Evolutionary conservation across 2,888 invertebrate species (phyloP), one percentile per base, ranked within the genome.

Genomic region (Chrysolina oricalcia): DNA sequence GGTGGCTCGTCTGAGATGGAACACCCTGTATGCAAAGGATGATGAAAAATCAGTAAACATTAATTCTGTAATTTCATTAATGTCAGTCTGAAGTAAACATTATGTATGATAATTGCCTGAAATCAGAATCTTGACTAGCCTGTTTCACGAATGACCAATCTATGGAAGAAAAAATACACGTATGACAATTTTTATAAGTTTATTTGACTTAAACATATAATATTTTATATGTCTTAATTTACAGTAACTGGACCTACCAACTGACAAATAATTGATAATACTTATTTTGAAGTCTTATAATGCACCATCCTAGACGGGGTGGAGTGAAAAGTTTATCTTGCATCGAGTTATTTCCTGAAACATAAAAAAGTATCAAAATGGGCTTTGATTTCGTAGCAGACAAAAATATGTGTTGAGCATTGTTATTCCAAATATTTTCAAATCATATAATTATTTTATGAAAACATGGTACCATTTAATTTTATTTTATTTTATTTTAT

Each of bases 211-310:
- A 27, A 50, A 73, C 62, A 68, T 64, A 72, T 64, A 67, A 64
- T 53, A 68, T 65, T 59, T 56, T 64, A 53, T 43, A 76, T 70
- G 65, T 67, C 70, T 67, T 69, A 70, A 70, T 70, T 74, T 73
- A 77, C 72, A 74, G 48, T 73, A 63, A 72, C 62, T 69, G 69
- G 59, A 73, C 77, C 67, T 77, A 76, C 73, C 59, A 63, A 73
- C 41, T 64, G 70, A 73, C 64, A 72, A 71, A 68, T 70, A 76
- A 43, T 65, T 69, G 64, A 75, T 71, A 75, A 68, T 71, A 74
- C 41, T 70, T 27, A 21, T 59, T 53, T 75, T 73, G 21, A 70
- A 76, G 73, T 71, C 76, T 73, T 76, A 41, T 73, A 35, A 50
- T 23, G 64, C 53, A 68, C 40, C 48, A 48, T 68, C 69, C 40